Conservation (phyloP, 1,140 invertebrate species). For the Cyrtorhinus lividipennis region DNA sequence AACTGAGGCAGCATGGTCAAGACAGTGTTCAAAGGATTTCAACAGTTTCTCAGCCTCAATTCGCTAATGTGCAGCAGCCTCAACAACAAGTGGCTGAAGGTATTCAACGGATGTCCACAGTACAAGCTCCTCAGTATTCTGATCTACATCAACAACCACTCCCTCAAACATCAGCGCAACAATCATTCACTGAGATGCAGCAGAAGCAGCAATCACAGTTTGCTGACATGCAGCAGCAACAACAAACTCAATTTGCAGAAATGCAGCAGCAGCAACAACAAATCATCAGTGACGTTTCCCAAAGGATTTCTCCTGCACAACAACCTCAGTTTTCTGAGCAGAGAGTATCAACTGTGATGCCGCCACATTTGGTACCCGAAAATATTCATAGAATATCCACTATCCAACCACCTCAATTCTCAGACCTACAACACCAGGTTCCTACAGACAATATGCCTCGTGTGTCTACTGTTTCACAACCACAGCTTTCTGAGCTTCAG, state of each 20-base stretch:
- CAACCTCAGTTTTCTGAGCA: slow-evolving; percentile 26
- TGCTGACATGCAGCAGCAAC: slow-evolving; percentile 23
- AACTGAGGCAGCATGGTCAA: no score
- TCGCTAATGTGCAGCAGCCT: no score
- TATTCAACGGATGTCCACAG: not conserved
- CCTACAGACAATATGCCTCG: not conserved
- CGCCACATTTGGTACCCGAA: slow-evolving; percentile 22
- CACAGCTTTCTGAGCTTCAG: not conserved
- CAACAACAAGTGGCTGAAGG: not conserved
- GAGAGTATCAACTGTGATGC: slow-evolving; percentile 25
- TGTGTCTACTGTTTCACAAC: not conserved
- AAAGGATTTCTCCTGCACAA: no score
- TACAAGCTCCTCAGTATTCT: not conserved
- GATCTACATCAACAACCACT: not conserved
- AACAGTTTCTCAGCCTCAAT: no score
- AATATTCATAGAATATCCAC: not conserved
- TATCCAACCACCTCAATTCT: not conserved
- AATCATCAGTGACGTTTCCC: no score
- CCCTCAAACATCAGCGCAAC: no score
- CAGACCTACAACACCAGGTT: not conserved
- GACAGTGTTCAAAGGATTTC: no score
- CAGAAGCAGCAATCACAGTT: no score
- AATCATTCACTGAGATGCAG: no score
- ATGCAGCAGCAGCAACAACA: slow-evolving; percentile 30
- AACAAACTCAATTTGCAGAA: slow-evolving; percentile 18